Evolutionary conservation across 2,797 vertebrate genomes (phyloP).

Genomic region (Heterohyrax brucei): DNA sequence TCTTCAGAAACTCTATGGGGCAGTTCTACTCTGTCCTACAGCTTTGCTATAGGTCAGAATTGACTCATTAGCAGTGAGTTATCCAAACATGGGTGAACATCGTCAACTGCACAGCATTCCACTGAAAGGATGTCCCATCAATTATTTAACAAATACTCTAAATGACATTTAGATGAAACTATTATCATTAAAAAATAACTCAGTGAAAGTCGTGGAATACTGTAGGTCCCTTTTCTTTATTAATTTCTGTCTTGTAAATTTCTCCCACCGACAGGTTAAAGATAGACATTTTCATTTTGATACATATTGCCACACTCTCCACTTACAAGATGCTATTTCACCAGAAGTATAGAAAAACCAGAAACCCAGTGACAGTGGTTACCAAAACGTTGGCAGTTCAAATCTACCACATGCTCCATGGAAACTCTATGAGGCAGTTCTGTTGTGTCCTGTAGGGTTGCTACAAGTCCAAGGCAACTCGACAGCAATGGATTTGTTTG

Average conservation of each 20-base stretch:
- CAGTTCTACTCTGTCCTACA: too few species aligned
- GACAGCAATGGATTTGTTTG: too few species aligned
- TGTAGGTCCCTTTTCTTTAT: not conserved
- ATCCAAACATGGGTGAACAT: not conserved
- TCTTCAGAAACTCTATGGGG: too few species aligned
- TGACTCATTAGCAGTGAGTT: not conserved
- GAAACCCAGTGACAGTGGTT: too few species aligned
- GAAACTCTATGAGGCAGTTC: too few species aligned
- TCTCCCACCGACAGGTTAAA: not conserved
- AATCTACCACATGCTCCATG: too few species aligned
- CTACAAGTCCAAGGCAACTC: too few species aligned
- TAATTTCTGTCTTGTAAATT: constrained; percentile 27
- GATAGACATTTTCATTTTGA: constrained; percentile 11
- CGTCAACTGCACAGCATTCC: too few species aligned
- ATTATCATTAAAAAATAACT: not conserved
- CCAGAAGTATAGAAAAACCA: not conserved
- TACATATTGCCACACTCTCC: not conserved
- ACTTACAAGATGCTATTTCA: not conserved
- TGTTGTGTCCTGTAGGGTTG: too few species aligned
- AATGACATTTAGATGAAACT: not conserved
- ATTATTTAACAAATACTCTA: not conserved
- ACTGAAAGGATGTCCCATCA: not conserved
- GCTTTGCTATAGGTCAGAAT: too few species aligned
- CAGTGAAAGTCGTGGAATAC: not conserved
- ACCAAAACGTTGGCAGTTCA: too few species aligned